Evolutionary conservation across 2,797 vertebrate species (phyloP), one percentile per base, ranked within the genome.

Genomic region (Coranthus polyacanthus): DNA sequence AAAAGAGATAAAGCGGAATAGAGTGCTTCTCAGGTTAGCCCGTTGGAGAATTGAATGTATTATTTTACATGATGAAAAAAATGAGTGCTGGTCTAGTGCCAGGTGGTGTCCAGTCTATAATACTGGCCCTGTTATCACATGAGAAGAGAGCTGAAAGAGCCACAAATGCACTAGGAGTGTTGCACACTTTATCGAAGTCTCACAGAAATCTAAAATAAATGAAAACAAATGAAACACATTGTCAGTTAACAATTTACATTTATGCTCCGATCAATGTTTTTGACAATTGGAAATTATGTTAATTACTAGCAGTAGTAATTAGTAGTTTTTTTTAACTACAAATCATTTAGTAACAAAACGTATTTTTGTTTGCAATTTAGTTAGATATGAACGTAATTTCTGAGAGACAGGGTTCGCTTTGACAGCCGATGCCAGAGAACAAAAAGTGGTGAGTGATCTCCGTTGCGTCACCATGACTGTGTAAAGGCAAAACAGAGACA

Each of bases 1-100:
- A 41, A n/a, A 41, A 15, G 15, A 20, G 29, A 63, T 9, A 43
- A 26, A 46, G 4, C n/a, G 36, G 21, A 44, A 50, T 21, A 54
- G 11, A 10, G 22, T 6, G 10, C 26, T 68, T 24, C 18, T 26
- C 5, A 3, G n/a, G 18, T 37, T 2, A 24, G 6, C 26, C n/a
- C 36, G 34, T 53, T 41, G 17, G 34, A 34, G 16, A 52, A 37
- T 34, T 18, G 24, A 43, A 51, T 55, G 32, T 37, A 61, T 75
- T 62, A 56, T 26, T 49, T 77, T 75, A 59, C 22, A 15, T 51
- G 13, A 37, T 34, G 52, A 56, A 38, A 66, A 71, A 70, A 54
- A 63, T 34, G 45, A 47, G 15, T n/a, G 7, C 20, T 56, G 49
- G 6, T 55, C 36, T 36, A 18, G 16, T 26, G 39, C 59, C 53